A percentile compares a stretch with the other conserved stretches of the same genome.
These are phyloP conservation scores for Nesospiza acunhae DNA, from an alignment of 2,113 vertebrate genomes.

Conservation along the genomic window DNA sequence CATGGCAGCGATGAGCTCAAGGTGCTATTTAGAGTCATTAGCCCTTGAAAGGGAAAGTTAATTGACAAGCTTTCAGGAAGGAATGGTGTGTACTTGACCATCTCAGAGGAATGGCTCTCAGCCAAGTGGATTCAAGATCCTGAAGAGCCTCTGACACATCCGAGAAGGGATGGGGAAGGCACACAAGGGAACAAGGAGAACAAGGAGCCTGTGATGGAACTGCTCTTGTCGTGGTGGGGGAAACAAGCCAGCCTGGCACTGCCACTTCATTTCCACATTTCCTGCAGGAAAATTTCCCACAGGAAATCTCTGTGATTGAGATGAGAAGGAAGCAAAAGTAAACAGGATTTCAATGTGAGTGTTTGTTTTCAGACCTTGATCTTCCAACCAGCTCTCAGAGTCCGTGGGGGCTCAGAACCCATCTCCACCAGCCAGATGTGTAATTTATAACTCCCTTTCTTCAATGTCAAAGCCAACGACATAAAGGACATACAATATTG, in stretches of 20 bases:
- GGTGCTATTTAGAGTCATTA: not conserved
- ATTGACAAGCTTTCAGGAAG: not conserved
- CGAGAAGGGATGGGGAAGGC: not conserved
- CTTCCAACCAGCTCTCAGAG: not conserved
- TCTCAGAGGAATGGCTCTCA: not conserved
- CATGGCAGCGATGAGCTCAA: accelerated
- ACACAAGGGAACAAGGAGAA: accelerated
- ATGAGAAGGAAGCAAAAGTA: not conserved
- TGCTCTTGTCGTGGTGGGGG: not conserved
- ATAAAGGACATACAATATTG: not conserved
- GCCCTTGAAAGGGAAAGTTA: not conserved
- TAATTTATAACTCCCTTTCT: not conserved
- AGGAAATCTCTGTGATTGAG: not conserved
- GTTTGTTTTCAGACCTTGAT: not conserved
- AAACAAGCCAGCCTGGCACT: not conserved
- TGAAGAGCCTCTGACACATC: not conserved
- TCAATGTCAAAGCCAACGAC: not conserved
- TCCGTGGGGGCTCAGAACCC: not conserved
- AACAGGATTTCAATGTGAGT: not conserved
- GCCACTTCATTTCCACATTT: not conserved
- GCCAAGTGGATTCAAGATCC: not conserved
- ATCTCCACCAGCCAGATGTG: not conserved
- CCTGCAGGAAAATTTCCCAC: not conserved
- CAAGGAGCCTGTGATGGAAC: accelerated
- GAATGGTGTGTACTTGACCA: not conserved